These are phyloP conservation scores for Dufourea novaeangliae DNA, from an alignment of 1,140 invertebrate species.

Conservation along the genomic window DNA sequence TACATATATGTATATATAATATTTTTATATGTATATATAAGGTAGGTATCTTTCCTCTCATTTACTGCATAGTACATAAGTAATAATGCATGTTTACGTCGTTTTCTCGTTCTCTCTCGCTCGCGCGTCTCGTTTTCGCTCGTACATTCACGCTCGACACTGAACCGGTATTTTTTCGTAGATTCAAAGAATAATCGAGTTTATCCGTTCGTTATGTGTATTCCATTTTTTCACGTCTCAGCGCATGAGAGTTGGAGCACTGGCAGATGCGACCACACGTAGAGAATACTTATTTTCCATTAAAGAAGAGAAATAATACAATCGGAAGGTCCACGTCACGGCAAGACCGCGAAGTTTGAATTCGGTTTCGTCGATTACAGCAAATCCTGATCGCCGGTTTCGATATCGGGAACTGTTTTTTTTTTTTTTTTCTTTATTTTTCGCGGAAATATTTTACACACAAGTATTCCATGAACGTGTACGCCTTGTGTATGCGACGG, in stretches of 20 bases:
- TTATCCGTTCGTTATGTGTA: constrained; percentile 28
- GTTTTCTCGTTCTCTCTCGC: constrained; percentile 45
- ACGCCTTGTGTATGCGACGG: neutral
- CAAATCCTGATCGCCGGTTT: neutral
- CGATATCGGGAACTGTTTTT: no score
- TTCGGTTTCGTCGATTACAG: neutral
- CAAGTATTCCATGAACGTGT: neutral
- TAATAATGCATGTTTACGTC: constrained; percentile 75
- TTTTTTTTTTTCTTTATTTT: no score
- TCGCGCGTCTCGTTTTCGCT: constrained; percentile 11
- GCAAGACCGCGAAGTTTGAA: constrained; percentile 20
- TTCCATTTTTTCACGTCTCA: neutral
- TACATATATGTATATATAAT: constrained; percentile 67
- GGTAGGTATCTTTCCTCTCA: constrained; percentile 70
- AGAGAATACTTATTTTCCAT: constrained; percentile 40
- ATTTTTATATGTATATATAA: constrained; percentile 73
- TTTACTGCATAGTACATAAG: constrained; percentile 77
- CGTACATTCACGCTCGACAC: constrained; percentile 36
- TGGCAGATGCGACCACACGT: constrained; percentile 26
- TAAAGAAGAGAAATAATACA: constrained; percentile 53
- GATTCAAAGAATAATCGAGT: constrained; percentile 50
- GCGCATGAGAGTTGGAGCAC: constrained; percentile 10
- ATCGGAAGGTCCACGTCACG: constrained; percentile 32
- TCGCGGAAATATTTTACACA: neutral
- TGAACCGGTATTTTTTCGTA: constrained; percentile 41